Evolutionary conservation across 2,888 invertebrate genomes (phyloP).

Genomic region (Cheilosia soror): DNA sequence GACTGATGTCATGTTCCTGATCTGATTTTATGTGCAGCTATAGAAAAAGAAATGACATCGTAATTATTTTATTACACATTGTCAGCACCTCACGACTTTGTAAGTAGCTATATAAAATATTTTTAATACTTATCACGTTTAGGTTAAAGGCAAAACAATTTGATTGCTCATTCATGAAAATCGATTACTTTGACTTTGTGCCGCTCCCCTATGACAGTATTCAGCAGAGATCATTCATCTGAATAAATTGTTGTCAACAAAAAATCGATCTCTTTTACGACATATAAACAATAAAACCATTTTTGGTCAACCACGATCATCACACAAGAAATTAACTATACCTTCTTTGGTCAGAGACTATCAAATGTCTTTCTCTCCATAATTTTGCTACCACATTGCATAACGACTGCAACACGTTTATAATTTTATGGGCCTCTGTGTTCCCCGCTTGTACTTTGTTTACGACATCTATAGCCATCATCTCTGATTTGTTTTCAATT

Average conservation of each 20-base stretch:
- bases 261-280: constrained; percentile 9
- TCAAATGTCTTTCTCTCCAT: not conserved
- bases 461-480: constrained; percentile 9
- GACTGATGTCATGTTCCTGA: too few relatives aligned
- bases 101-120: constrained; percentile 3
- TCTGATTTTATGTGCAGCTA: too few relatives aligned
- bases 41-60: not conserved
- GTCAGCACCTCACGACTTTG: constrained; percentile 30
- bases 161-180: constrained; percentile 38
- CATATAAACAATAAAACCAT: not conserved
- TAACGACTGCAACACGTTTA: constrained; percentile 13
- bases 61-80: constrained; percentile 10
- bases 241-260: constrained; percentile 11
- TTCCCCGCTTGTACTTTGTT: not conserved
- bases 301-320: not conserved
- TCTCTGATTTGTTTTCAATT: constrained; percentile 20
- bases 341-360: constrained; percentile 6
- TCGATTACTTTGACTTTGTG: constrained; percentile 4
- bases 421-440: constrained; percentile 1
- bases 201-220: not conserved
- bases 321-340: not conserved
- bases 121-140: constrained; percentile 32
- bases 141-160: constrained; percentile 21
- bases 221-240: not conserved
- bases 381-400: constrained; percentile 7